These are phyloP conservation scores for Zaprionus bogoriensis DNA, from an alignment of 2,888 invertebrate species.

Conservation along the genomic window DNA sequence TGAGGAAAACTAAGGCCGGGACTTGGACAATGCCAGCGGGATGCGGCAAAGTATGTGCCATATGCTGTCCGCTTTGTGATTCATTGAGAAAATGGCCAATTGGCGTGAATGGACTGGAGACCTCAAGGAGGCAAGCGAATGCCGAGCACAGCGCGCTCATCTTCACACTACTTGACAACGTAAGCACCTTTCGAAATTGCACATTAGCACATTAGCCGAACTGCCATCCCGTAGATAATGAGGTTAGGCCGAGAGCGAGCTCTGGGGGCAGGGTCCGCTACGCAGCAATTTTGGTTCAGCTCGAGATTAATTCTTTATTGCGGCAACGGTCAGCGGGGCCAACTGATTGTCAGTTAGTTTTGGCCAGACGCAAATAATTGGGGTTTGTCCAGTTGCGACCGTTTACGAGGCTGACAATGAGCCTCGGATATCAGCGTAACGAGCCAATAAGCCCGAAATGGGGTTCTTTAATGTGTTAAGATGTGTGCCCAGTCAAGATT, in stretches of 20 bases:
- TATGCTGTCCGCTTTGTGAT: slow-evolving; percentile 70
- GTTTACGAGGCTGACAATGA: slow-evolving; percentile 32
- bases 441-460: slow-evolving; percentile 37
- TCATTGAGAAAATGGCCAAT: slow-evolving; percentile 71
- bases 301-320: slow-evolving; percentile 72
- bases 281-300: slow-evolving; percentile 25
- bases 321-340: slow-evolving; percentile 4
- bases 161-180: slow-evolving; percentile 82
- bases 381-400: slow-evolving; percentile 30
- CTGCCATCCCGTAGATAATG: slow-evolving; percentile 45
- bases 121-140: too few species aligned
- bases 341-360: slow-evolving; percentile 25
- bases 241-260: slow-evolving; percentile 17
- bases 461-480: not conserved
- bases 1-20: not conserved
- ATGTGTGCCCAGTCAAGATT: not conserved
- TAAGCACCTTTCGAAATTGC: slow-evolving; percentile 81
- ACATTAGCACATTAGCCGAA: slow-evolving; percentile 76
- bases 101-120: slow-evolving; percentile 49
- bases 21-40: slow-evolving; percentile 10
- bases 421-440: slow-evolving; percentile 24
- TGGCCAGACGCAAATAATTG: slow-evolving; percentile 34
- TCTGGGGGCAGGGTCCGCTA: slow-evolving; percentile 14
- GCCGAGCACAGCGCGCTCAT: slow-evolving; percentile 32
- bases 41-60: slow-evolving; percentile 48